These are phyloP conservation scores for Hemicrepidius hirtus DNA, from an alignment of 2,888 invertebrate species.

Conservation along the genomic window DNA sequence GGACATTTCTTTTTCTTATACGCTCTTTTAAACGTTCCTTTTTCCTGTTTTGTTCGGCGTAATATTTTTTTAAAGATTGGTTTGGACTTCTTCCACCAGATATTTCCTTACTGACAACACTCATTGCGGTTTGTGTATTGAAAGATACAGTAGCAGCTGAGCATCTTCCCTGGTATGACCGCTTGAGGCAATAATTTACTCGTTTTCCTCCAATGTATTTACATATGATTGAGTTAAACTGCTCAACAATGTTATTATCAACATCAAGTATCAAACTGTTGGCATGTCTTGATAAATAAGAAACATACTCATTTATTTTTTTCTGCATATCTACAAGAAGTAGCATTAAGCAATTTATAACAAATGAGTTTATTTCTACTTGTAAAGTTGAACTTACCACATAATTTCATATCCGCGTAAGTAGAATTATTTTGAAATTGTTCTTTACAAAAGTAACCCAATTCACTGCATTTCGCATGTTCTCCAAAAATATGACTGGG, in stretches of 20 bases:
- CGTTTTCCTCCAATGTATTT: constrained; percentile 64
- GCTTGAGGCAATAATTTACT: constrained; percentile 57
- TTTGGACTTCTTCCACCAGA: background rate
- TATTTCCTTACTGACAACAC: background rate
- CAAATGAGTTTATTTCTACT: too few species aligned
- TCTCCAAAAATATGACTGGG: too few species aligned
- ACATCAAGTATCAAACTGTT: constrained; percentile 37
- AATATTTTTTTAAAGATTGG: background rate
- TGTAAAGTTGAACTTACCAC: too few species aligned
- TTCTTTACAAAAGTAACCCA: too few species aligned
- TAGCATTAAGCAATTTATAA: too few species aligned
- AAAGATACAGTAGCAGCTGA: constrained; percentile 61
- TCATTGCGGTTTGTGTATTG: constrained; percentile 46
- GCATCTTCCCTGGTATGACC: constrained; percentile 61
- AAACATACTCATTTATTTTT: too few species aligned
- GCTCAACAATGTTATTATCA: constrained; percentile 60
- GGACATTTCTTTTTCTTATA: background rate
- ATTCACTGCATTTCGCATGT: too few species aligned
- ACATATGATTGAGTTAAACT: constrained; percentile 60
- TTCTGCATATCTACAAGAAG: too few species aligned
- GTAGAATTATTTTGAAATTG: too few species aligned
- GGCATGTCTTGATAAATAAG: constrained; percentile 1
- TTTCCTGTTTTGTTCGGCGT: background rate
- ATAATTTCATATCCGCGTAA: too few species aligned
- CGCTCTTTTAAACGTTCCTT: background rate